Evolutionary conservation across 2,113 vertebrate genomes (phyloP), one percentile per base, ranked within the genome.

Genomic region (Globicephala melas): DNA sequence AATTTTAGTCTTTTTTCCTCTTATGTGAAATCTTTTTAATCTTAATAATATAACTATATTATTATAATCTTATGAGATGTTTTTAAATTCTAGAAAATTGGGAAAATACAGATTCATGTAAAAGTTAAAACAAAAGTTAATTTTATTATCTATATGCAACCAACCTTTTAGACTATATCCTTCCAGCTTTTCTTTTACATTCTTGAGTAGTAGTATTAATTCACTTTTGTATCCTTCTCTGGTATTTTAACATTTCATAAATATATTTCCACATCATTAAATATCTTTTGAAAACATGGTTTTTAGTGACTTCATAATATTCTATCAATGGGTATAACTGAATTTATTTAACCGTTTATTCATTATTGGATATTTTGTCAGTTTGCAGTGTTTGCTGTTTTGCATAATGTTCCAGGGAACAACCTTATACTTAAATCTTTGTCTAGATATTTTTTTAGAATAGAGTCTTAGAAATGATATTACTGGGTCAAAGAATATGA

Each of bases 211-310:
- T 89, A 62, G 6, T 87, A 47, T 80, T 47, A 83, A 44, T 79
- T 89, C 33, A 60, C 47, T 88, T 92, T 97, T 95, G 0, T 95
- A 55, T 53, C 18, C 7, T 92, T n/a, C 68, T 96, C 90, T 55
- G 10, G 44, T 76, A 76, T 6, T 71, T 70, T 93, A 70, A 82
- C 11, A 53, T 74, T 97, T 92, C 6, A 31, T 86, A 89, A 94
- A 55, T 74, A 50, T 74, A 90, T 95, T 92, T 76, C n/a, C 2
- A 15, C 85, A 38, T 71, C 9, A 86, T 94, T 94, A 94, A 71
- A 73, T 31, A 26, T 60, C 5, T 96, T 96, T 94, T 94, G 44
- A 94, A 94, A 89, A 70, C 33, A 26, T 83, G 8, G 7, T 58
- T 82, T 96, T 96, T 58, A 71, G 26, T 58, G 71, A 91, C 58